A percentile compares a stretch with the other conserved stretches of the same genome.
Evolutionary conservation across 2,113 vertebrate genomes (phyloP).

Genomic region (Xenopus borealis): DNA sequence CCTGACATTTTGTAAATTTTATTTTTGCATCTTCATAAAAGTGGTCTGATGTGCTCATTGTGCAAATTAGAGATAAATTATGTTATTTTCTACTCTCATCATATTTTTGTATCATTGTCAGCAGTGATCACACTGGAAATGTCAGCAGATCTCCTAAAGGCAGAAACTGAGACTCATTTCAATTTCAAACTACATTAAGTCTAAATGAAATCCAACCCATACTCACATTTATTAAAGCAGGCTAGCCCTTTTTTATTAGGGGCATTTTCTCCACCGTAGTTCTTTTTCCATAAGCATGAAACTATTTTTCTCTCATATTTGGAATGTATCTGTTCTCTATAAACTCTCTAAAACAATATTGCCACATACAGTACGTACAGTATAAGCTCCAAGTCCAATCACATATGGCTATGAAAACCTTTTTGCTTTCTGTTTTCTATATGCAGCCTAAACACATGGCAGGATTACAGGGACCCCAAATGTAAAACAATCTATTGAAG

Average conservation of each 20-base stretch:
- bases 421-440: no score
- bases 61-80: conserved; percentile 44
- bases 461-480: no score
- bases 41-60: conserved; percentile 33
- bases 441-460: no score
- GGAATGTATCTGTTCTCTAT: conserved; percentile 56
- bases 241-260: conserved; percentile 59
- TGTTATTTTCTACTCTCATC: conserved; percentile 38
- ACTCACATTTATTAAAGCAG: conserved; percentile 60
- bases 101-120: background rate
- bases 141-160: conserved; percentile 52
- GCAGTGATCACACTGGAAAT: conserved; percentile 51
- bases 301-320: conserved; percentile 58
- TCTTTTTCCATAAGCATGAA: conserved; percentile 55
- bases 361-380: no score
- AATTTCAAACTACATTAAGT: conserved; percentile 67
- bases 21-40: conserved; percentile 44
- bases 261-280: conserved; percentile 55
- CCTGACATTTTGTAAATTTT: conserved; percentile 32
- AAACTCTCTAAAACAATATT: conserved; percentile 53
- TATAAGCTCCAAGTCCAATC: no score
- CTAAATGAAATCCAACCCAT: conserved; percentile 61
- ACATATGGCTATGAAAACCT: no score
- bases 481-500: no score
- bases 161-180: conserved; percentile 59